phyloP scores from a whole-genome alignment of 2,888 invertebrate species.

The Diarsia mendica region DNA sequence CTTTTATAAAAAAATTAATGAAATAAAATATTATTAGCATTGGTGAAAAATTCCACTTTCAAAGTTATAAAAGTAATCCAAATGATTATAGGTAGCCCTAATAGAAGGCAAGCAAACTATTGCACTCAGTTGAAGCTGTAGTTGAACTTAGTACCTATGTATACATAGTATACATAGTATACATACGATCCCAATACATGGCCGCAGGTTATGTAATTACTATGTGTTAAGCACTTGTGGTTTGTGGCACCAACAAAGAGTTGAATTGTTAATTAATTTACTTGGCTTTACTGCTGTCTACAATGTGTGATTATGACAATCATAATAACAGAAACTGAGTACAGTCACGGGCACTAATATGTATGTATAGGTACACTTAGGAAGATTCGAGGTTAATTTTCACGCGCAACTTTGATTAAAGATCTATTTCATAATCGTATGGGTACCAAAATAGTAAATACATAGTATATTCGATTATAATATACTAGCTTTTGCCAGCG shows the following conservation, averaged over 20 bases:
- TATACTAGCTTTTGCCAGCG: too few species aligned
- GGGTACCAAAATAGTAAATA: too few species aligned
- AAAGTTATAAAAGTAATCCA: not conserved
- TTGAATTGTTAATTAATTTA: constrained; percentile 63
- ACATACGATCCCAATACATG: constrained; percentile 15
- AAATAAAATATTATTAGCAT: not conserved
- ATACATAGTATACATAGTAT: constrained; percentile 18
- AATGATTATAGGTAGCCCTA: not conserved
- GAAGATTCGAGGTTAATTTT: too few species aligned
- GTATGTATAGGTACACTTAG: too few species aligned
- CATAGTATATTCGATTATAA: too few species aligned
- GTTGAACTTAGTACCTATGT: not conserved
- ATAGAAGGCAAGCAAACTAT: not conserved
- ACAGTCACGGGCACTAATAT: too few species aligned
- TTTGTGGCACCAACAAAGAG: constrained; percentile 64
- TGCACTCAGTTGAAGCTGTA: not conserved
- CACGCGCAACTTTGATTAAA: too few species aligned
- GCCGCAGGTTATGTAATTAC: constrained; percentile 43
- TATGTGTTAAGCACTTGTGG: constrained; percentile 63
- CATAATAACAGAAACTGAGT: constrained; percentile 6
- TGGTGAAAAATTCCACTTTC: not conserved
- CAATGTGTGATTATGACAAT: constrained; percentile 44
- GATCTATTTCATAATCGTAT: too few species aligned
- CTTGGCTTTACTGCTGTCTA: constrained; percentile 41
- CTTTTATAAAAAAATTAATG: not conserved